Evolutionary conservation across 2,888 invertebrate species (phyloP), one percentile per base, ranked within the genome.

Genomic region (Tricholauxania praeusta): DNA sequence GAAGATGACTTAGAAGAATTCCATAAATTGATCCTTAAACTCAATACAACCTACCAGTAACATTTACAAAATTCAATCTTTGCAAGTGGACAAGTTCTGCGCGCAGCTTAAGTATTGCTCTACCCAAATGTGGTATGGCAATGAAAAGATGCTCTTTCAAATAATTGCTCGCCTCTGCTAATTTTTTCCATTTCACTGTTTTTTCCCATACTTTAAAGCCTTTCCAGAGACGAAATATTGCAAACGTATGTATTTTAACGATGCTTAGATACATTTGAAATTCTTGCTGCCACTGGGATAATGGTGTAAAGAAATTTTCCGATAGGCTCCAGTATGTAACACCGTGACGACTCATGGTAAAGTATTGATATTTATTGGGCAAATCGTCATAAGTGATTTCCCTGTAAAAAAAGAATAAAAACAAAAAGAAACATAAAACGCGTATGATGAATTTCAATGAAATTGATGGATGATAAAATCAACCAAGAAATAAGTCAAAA

Each of bases 261-360:
- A 96, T 89, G 82, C 93, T 90, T 55, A 92, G 90, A 82, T 94
- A 96, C 85, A 92, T 92, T n/a, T 90, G 90, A 81, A 94, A 96
- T 83, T 96, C 96, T 73, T 91, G 91, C 83, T 94, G 93, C 96
- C 96, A 96, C 75, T 92, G 89, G 22, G 91, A 89, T 8, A 96
- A 88, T 12, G 93, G 90, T 0, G 95, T 95, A 82, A 94, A 96
- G 15, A 91, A 91, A 86, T 93, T 92, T 84, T 95, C 95, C 71
- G 90, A 91, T 15, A 90, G 84, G 69, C 88, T 90, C 84, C 91
- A 92, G 80, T 94, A 93, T n/a, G 94, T 92, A 0, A 96, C 94
- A 1, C 96, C 97, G 82, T 92, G 91, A 4, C 91, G 88, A 78
- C 96, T 95, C 78, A 97, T 93, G 0, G 96, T 96, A 81, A 94